These are phyloP conservation scores for Elegia similella DNA, from an alignment of 2,888 invertebrate species.

Conservation along the genomic window DNA sequence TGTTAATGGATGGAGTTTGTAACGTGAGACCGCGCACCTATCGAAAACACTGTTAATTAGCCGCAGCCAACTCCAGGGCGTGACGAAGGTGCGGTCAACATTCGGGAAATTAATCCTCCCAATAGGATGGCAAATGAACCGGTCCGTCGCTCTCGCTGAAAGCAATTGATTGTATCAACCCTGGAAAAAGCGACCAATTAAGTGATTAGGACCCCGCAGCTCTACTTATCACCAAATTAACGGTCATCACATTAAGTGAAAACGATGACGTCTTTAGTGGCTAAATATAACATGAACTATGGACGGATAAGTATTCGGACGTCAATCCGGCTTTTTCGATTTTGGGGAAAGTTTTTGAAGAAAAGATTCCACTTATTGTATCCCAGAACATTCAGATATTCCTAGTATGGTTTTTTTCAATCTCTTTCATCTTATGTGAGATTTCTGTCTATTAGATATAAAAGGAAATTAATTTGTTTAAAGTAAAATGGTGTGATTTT, in stretches of 20 bases:
- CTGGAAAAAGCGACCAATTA: conserved; percentile 61
- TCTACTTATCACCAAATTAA: conserved; percentile 58
- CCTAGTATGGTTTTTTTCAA: no score
- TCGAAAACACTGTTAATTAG: conserved; percentile 78
- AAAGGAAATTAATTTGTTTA: no score
- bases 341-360: no score
- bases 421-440: background rate
- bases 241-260: conserved; percentile 50
- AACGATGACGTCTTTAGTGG: conserved; percentile 42
- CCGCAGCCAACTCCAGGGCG: conserved; percentile 53
- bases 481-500: no score
- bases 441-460: background rate
- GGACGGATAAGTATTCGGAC: background rate
- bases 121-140: conserved; percentile 54
- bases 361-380: no score
- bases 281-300: conserved; percentile 24
- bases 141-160: conserved; percentile 45
- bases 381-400: no score
- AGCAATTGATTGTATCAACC: conserved; percentile 66
- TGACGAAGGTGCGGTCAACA: conserved; percentile 72
- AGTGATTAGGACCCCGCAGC: conserved; percentile 65
- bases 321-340: background rate
- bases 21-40: conserved; percentile 61
- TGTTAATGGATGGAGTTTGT: conserved; percentile 65
- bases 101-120: conserved; percentile 77